Evolutionary conservation across 2,113 vertebrate species (phyloP), one percentile per base, ranked within the genome.

Genomic region (Hystrix brachyura): DNA sequence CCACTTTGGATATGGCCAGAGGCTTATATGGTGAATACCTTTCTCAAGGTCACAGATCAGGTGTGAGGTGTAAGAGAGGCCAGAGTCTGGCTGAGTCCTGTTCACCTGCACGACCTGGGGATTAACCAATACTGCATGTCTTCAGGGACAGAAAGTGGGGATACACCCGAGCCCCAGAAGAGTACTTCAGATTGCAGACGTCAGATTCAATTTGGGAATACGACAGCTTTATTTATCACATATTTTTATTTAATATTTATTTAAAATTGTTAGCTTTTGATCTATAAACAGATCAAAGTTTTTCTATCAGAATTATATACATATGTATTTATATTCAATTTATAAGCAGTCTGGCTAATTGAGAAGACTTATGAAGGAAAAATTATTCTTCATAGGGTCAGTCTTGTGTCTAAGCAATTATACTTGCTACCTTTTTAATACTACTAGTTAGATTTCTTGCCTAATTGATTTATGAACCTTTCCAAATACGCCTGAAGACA

Each of bases 381-480:
- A 91, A 55, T 80, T 32, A 69, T 71, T 84, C 92, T 96, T 95
- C 51, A 87, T 43, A 71, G 23, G 65, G 59, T 96, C 93, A 95
- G 0, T 83, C 53, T 89, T 69, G 23, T 46, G 92, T 27, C 34
- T 94, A 90, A 48, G 71, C 59, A 95, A 89, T 91, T 91, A 83
- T 64, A 94, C 74, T 93, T 92, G 27, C 38, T 83, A 62, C 81
- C 74, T 84, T 96, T 97, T 93, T 76, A 96, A 84, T 93, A 95
- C 4, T 55, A 83, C 53, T 81, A 32, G 67, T 88, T 86, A 87
- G 62, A 79, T 72, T 86, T 87, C 71, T 91, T 84, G 55, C 32
- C 69, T 94, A 95, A 94, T 88, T 97, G 97, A 95, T 90, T 96
- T 91, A 76, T 89, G 10, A 84, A 71, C 23, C 27, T 91, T 94